Percentiles rank a stretch among this genome's conserved stretches.
Conservation (phyloP, 2,113 vertebrate species). For the Cromileptes altivelis region DNA sequence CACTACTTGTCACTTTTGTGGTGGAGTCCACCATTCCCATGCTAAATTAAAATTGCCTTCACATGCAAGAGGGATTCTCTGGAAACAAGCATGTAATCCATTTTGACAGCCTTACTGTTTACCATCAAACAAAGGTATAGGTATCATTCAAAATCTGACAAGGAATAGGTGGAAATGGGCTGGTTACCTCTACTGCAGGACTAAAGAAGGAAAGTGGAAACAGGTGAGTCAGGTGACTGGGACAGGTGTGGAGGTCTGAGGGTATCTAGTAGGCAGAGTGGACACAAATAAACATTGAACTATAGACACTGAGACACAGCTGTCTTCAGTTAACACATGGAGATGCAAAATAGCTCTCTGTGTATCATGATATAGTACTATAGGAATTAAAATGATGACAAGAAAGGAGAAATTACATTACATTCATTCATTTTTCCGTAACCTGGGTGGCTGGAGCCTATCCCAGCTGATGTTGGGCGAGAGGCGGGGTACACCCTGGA, state of each 20-base stretch:
- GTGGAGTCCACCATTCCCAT: not conserved
- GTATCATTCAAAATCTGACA: too few species aligned
- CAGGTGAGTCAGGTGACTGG: too few species aligned
- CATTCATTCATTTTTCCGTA: too few species aligned
- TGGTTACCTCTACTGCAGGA: too few species aligned
- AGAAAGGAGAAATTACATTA: not conserved
- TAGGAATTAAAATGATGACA: not conserved
- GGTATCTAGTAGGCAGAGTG: not conserved
- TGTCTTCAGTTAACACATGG: not conserved
- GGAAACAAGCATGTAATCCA: not conserved
- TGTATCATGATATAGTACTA: not conserved
- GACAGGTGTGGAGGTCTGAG: not conserved
- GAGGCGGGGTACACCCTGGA: too few species aligned
- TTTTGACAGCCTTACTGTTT: too few species aligned
- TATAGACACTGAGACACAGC: not conserved
- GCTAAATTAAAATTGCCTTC: too few species aligned
- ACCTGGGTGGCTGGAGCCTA: too few species aligned
- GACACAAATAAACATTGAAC: not conserved
- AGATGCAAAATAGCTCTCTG: not conserved
- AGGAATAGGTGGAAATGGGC: too few species aligned
- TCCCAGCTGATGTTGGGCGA: too few species aligned
- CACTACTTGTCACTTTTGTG: not conserved
- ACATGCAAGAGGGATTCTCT: not conserved
- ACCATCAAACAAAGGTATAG: too few species aligned
- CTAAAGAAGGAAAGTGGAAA: too few species aligned